Base-by-base conservation (phyloP, 2,113 vertebrate genomes). In the Pardalotus punctatus region DNA sequence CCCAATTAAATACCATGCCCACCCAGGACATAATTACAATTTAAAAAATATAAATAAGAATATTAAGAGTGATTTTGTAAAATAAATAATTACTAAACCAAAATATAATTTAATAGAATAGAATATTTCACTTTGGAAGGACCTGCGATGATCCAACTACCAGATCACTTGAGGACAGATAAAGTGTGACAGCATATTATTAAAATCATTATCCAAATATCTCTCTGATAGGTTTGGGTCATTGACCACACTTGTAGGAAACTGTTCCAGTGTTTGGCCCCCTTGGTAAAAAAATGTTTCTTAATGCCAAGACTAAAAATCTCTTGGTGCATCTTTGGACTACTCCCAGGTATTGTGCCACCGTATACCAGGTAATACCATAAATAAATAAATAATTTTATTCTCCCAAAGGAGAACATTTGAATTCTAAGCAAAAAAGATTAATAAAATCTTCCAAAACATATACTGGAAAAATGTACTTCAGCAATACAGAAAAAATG, bases 261-360 rank as follows among this genome's bases (percentile, higher is more conserved):
- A 4, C 2, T 57, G 11, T 61, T 74, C 10, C 33, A 47, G 2
- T 36, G 12, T 70, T 82, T 57, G 16, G 4, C 1, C 4, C 14
- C 10, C 6, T 38, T 12, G 0, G 22, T n/a, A 81, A 72, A 50
- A 5, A 35, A 69, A 77, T 22, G 5, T 5, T 66, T 87, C 14
- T 20, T 81, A 53, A 27, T 31, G 5, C 20, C 22, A 35, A 20
- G 11, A 29, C 10, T 60, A 81, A 73, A 93, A 16, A 2, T 77
- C 5, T 24, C 9, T 33, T 36, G 33, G 11, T 1, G 0, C 19
- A 73, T 31, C 20, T 65, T 70, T 60, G 15, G 61, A 78, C 3
- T 6, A 25, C 56, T 50, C 13, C 9, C 25, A 51, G 1, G 4
- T 0, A 6, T 28, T 27, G 7, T 9, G 29, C 14, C 17, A 31